Conservation (phyloP, 1,140 invertebrate species). For the Ephestia elutella region DNA sequence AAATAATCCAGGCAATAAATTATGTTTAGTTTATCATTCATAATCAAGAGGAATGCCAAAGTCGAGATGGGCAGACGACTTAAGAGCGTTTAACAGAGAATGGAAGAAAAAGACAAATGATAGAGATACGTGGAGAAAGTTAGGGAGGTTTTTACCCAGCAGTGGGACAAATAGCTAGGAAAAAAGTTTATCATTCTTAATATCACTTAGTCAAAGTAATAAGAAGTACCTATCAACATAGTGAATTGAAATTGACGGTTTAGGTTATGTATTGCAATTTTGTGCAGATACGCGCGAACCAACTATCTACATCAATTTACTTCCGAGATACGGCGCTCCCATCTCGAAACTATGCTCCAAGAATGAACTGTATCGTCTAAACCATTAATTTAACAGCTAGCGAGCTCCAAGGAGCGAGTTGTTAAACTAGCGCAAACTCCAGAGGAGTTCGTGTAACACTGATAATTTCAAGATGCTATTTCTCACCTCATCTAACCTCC, state of each 20-base stretch:
- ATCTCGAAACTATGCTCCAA: constrained; percentile 5
- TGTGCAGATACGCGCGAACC: background rate
- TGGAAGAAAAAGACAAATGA: too few species aligned
- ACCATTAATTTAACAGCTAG: constrained; percentile 11
- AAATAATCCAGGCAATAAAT: too few species aligned
- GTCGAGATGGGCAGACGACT: too few species aligned
- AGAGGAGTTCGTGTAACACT: constrained; percentile 7
- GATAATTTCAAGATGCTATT: constrained; percentile 5
- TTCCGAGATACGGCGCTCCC: constrained; percentile 1
- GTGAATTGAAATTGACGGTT: too few species aligned
- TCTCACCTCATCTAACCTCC: background rate
- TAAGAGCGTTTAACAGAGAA: too few species aligned
- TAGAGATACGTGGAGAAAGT: too few species aligned
- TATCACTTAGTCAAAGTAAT: too few species aligned
- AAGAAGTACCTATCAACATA: too few species aligned
- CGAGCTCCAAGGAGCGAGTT: constrained; percentile 5
- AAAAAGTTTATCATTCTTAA: background rate
- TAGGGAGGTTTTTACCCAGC: too few species aligned
- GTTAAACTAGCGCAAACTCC: constrained; percentile 5
- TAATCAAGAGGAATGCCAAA: too few species aligned
- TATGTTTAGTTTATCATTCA: too few species aligned
- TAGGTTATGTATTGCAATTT: background rate
- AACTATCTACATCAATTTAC: constrained; percentile 7
- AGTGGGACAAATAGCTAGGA: too few species aligned
- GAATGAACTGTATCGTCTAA: constrained; percentile 6